Percentiles rank a stretch among this genome's conserved stretches.
Conservation (phyloP, 2,113 vertebrate genomes). For the Erythrolamprus reginae region DNA sequence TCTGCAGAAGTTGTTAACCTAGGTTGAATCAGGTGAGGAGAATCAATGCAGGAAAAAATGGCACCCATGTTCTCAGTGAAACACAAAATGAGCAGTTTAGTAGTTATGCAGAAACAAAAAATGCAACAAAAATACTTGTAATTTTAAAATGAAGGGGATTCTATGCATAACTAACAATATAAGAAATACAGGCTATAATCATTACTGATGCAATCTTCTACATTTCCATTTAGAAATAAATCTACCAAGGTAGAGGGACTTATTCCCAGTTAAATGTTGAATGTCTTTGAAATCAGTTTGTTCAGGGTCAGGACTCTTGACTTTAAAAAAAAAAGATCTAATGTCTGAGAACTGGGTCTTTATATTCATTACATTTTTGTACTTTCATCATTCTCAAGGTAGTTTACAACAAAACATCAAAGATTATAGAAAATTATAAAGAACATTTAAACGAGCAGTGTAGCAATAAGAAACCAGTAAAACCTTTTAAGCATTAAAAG, state of each 20-base stretch:
- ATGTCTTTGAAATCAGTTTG: neutral
- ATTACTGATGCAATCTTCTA: neutral
- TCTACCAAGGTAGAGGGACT: neutral
- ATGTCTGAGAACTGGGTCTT: neutral
- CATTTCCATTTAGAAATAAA: neutral
- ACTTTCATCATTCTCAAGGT: neutral
- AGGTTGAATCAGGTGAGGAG: neutral
- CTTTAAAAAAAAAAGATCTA: neutral
- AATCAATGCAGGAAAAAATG: neutral
- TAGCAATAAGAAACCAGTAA: neutral
- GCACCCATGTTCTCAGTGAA: neutral
- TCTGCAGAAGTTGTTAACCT: neutral
- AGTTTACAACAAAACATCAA: neutral
- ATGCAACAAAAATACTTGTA: neutral
- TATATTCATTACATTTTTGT: neutral
- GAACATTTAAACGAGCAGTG: neutral
- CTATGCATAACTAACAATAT: neutral
- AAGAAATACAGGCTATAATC: neutral
- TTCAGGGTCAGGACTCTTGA: neutral
- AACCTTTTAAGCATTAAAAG: neutral
- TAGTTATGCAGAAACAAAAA: neutral
- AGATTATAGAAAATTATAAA: neutral
- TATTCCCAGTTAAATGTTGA: neutral
- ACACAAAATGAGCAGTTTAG: neutral
- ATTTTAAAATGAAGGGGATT: neutral